Evolutionary conservation across 2,888 invertebrate species (phyloP), one percentile per base, ranked within the genome.

Genomic region (Agonopterix heracliana): DNA sequence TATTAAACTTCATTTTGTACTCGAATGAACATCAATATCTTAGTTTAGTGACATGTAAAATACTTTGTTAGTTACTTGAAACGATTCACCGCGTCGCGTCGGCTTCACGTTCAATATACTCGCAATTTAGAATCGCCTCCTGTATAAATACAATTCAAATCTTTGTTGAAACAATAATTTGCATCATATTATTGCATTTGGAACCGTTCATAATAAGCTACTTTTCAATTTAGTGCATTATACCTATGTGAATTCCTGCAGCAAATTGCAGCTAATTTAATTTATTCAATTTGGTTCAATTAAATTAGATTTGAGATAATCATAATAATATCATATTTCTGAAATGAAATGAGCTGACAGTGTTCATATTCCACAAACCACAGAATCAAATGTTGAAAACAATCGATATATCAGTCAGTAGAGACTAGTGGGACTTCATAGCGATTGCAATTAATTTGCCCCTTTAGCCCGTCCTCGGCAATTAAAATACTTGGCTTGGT

Each of bases 401-500:
- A 44, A 48, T 38, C 53, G 48, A 48, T 50, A 53, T 50, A 50
- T 53, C 50, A 50, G 48, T 48, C 50, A 53, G 50, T 42, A 42
- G 34, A 10, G 45, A 47, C 42, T 47, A 47, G 49, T 34, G 17
- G 36, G 44, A 34, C 36, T 11, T 4, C 48, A 44, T 9, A 43
- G 44, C 47, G 54, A 53, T 51, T 45, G 60, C 60, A 58, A 66
- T 64, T 63, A 63, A 62, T 63, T 60, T 53, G 49, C 50, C 51
- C 51, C 51, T 51, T 57, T 60, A 57, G 57, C 56, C 51, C 54
- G 52, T 56, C 54, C 45, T 40, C 51, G 50, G 56, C 63, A 67
- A 67, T 68, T 70, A 68, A 66, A 68, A 67, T 67, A 60, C 54
- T 67, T 62, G 68, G 59, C 62, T 49, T 52, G 54, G 46, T 48